Conservation (phyloP, 2,797 vertebrate species). For the Acropternis orthonyx region DNA sequence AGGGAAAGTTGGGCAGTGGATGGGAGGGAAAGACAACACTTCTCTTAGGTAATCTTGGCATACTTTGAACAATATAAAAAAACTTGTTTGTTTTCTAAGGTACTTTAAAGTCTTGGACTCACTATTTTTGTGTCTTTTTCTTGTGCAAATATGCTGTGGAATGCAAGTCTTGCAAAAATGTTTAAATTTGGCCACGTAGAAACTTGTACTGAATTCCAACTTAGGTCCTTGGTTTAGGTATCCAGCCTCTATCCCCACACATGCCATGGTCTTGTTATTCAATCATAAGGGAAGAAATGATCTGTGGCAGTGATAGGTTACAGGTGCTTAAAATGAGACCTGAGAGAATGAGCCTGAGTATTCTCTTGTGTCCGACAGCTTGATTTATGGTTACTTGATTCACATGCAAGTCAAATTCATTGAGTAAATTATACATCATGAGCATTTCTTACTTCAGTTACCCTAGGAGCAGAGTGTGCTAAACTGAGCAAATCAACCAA, state of each 20-base stretch:
- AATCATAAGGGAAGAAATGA: background rate
- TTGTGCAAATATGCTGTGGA: background rate
- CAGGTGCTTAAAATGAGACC: background rate
- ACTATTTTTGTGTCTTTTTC: background rate
- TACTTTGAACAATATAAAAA: background rate
- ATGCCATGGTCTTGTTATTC: background rate
- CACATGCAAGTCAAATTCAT: background rate
- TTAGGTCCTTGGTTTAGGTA: background rate
- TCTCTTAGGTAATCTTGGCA: background rate
- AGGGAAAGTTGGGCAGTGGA: background rate
- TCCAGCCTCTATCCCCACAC: background rate
- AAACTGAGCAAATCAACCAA: conserved; percentile 38
- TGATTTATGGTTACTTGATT: background rate
- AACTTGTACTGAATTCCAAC: background rate
- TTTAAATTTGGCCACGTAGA: background rate
- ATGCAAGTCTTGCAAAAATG: background rate
- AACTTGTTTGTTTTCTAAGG: background rate
- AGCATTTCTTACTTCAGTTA: background rate
- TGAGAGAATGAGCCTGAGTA: background rate
- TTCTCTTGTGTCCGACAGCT: background rate
- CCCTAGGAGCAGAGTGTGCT: background rate
- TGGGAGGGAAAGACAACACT: background rate
- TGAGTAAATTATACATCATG: background rate
- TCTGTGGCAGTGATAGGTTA: background rate
- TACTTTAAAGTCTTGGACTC: background rate